phyloP scores from a whole-genome alignment of 2,888 invertebrate genomes.

The Odontocerum albicorne region DNA sequence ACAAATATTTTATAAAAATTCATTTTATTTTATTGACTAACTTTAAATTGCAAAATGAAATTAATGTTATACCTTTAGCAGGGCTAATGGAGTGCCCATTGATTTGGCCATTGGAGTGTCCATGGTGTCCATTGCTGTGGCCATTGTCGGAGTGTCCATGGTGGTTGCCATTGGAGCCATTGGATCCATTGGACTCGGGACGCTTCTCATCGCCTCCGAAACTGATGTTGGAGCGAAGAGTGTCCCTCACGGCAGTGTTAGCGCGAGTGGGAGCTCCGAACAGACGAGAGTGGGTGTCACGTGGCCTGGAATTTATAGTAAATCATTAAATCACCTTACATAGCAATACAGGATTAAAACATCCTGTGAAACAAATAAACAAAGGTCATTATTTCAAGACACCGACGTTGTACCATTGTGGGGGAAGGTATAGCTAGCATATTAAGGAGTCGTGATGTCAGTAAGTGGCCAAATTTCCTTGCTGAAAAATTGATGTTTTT shows the following conservation, averaged over 20 bases:
- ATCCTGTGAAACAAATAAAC: no score
- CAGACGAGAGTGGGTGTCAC: slow-evolving; percentile 63
- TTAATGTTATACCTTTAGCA: slow-evolving; percentile 40
- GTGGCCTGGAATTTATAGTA: slow-evolving; percentile 47
- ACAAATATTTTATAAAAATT: no score
- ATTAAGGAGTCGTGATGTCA: no score
- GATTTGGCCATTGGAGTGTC: slow-evolving; percentile 32
- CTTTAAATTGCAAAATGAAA: no score
- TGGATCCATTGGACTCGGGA: slow-evolving; percentile 38
- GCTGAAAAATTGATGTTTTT: no score
- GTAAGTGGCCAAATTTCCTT: no score
- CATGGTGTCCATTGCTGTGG: slow-evolving; percentile 37
- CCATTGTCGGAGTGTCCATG: slow-evolving; percentile 39
- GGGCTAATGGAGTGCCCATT: slow-evolving; percentile 42
- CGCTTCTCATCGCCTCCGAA: slow-evolving; percentile 54
- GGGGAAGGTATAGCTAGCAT: no score
- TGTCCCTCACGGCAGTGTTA: slow-evolving; percentile 59
- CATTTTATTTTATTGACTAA: no score
- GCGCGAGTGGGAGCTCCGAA: slow-evolving; percentile 58
- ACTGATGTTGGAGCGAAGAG: slow-evolving; percentile 63
- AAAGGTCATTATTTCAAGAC: no score
- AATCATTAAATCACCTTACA: no score
- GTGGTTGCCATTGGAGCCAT: slow-evolving; percentile 36
- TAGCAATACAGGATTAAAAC: no score
- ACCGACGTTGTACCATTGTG: no score